Base-by-base conservation (phyloP, 2,888 invertebrate species). In the Scaptomyza tumidula region DNA sequence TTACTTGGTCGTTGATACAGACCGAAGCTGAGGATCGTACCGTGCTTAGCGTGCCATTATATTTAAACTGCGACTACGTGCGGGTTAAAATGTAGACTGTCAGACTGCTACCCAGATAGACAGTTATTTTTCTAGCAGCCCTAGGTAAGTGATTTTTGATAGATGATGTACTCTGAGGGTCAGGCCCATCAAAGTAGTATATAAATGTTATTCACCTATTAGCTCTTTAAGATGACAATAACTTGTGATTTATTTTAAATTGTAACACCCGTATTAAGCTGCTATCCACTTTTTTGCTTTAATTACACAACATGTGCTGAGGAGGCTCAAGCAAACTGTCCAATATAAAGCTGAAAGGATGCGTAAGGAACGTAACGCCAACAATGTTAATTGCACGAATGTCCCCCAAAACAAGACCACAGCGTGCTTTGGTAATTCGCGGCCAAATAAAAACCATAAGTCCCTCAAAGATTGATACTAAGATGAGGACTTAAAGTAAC, bases 391-490 rank as follows among this genome's bases (percentile, higher is more conserved):
- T 71, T 65, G 37, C 52, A 44, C 16, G 16, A 41, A 78, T 66
- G 50, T 63, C 44, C 75, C 75, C 50, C 76, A 62, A 50, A 58
- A 67, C 54, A 59, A 53, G 44, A 54, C 76, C 67, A 48, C 79
- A 68, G 49, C 52, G 58, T 56, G 56, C 52, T 57, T 19, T 46
- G 59, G 44, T 59, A 56, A 43, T 71, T 71, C 41, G 74, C 73
- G 78, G 72, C 61, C 54, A 64, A 56, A 68, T 67, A 60, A 67
- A 76, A 73, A 61, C 75, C 73, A 69, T 76, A 74, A 80, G 80
- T 86, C 88, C 76, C 84, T 76, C 65, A 80, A 85, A 83, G 88
- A 80, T 85, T 83, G 76, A 83, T 86, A 84, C 68, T 88, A 85
- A 85, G 78, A 74, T 69, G 35, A 31, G 63, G 62, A 56, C 79